Percentiles rank a stretch among this genome's conserved stretches.
phyloP scores from a whole-genome alignment of 2,113 vertebrate species.

The Calonectris borealis region DNA sequence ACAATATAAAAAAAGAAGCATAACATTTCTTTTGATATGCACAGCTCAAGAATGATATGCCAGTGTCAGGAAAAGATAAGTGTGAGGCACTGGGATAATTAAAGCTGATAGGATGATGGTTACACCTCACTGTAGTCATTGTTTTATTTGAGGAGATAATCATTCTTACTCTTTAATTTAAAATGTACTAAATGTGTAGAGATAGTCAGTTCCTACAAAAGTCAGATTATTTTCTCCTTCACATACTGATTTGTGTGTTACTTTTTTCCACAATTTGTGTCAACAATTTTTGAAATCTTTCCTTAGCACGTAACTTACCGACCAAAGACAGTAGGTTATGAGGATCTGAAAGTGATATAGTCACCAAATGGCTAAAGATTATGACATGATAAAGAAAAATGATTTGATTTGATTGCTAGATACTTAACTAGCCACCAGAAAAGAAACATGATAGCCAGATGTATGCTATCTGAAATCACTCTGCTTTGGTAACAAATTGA shows the following conservation, averaged over 20 bases:
- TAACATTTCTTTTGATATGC: neutral
- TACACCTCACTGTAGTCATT: neutral
- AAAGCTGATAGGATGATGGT: neutral
- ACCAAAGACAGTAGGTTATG: neutral
- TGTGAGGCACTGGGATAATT: neutral
- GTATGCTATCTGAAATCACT: neutral
- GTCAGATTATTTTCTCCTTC: neutral
- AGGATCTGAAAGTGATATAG: neutral
- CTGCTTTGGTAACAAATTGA: neutral
- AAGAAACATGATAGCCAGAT: neutral
- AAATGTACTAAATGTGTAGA: neutral
- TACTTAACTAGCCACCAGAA: neutral
- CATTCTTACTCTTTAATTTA: neutral
- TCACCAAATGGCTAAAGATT: neutral
- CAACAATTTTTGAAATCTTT: neutral
- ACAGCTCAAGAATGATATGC: neutral
- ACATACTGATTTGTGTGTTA: neutral
- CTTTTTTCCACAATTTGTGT: neutral
- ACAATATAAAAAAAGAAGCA: neutral
- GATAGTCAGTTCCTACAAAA: neutral
- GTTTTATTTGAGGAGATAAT: neutral
- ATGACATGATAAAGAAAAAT: neutral
- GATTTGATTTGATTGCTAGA: neutral
- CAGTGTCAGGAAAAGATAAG: neutral
- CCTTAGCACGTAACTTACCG: neutral